These are phyloP conservation scores for Thalassoma bifasciatum DNA, from an alignment of 2,113 vertebrate species.

Conservation along the genomic window DNA sequence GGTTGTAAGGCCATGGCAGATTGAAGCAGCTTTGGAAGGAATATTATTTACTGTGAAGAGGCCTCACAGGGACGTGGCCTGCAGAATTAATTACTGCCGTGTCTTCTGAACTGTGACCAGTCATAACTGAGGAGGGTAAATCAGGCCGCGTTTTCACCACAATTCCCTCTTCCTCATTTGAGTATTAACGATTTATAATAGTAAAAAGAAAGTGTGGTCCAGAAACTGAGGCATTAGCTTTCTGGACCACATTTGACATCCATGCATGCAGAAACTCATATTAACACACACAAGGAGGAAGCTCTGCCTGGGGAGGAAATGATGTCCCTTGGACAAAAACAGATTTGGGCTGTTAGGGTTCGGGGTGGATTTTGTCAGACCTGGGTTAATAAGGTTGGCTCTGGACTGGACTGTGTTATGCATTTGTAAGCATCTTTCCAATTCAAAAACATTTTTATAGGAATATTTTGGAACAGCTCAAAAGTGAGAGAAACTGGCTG, in stretches of 20 bases:
- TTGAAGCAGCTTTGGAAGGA: constrained; percentile 17
- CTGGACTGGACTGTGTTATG: not conserved
- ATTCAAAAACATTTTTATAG: not conserved
- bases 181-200: constrained; percentile 19
- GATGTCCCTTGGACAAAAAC: not conserved
- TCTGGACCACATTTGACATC: not conserved
- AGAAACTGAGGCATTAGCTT: constrained; percentile 1
- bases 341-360: not conserved
- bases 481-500: not conserved
- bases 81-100: constrained; percentile 65
- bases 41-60: constrained; percentile 42
- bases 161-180: constrained; percentile 26
- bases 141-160: constrained; percentile 6
- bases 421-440: not conserved
- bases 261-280: not conserved
- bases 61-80: constrained; percentile 44
- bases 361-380: constrained; percentile 2
- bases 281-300: not conserved
- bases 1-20: constrained; percentile 15
- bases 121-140: constrained; percentile 35
- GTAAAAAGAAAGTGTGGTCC: not conserved
- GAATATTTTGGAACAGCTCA: not conserved
- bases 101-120: constrained; percentile 60
- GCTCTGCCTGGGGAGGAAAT: not conserved
- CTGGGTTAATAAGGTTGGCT: not conserved